Conservation (phyloP, 2,113 vertebrate genomes). For the Bungarus multicinctus region DNA sequence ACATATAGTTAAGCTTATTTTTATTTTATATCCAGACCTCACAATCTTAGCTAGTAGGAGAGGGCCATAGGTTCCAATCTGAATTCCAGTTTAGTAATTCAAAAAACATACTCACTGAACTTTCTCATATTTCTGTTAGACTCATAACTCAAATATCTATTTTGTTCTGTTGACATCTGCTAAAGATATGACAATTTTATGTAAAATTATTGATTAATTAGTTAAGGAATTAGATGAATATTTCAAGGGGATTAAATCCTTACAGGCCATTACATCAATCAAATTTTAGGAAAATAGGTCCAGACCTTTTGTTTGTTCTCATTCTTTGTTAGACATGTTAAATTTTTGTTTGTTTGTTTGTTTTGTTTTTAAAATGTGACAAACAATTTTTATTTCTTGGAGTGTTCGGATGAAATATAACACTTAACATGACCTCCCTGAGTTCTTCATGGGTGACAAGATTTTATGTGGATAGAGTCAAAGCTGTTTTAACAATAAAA, state of each 20-base stretch:
- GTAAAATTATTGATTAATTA: neutral
- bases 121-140: neutral
- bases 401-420: neutral
- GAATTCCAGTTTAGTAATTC: neutral
- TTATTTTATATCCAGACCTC: neutral
- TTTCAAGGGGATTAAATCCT: neutral
- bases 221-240: neutral
- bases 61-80: neutral
- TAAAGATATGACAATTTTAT: neutral
- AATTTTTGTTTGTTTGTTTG: neutral
- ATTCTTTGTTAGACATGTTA: neutral
- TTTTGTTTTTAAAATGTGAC: neutral
- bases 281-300: neutral
- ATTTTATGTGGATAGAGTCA: neutral
- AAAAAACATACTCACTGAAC: neutral
- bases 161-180: neutral
- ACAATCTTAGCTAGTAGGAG: neutral
- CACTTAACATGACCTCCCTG: neutral
- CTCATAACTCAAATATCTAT: neutral
- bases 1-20: neutral
- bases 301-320: neutral
- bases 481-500: neutral
- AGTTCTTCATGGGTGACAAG: neutral
- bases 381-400: neutral
- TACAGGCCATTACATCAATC: neutral